Conservation (phyloP, 2,888 invertebrate species). For the Thyatira batis region DNA sequence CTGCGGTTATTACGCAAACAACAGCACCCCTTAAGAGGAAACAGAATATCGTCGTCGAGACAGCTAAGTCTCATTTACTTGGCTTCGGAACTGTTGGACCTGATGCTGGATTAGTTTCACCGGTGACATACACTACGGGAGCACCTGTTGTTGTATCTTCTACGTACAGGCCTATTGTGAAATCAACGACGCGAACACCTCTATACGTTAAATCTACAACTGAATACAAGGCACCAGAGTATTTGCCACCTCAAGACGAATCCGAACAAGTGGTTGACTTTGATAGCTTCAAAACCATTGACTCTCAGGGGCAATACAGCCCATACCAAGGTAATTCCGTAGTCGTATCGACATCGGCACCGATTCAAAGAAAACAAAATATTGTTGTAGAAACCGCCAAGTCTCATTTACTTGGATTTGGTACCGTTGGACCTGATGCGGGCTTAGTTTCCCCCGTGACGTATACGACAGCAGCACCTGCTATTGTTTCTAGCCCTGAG, state of each 20-base stretch:
- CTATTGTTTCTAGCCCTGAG: slow-evolving; percentile 47
- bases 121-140: slow-evolving; percentile 60
- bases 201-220: slow-evolving; percentile 51
- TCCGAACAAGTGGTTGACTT: slow-evolving; percentile 39
- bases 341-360: slow-evolving; percentile 37
- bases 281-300: slow-evolving; percentile 44
- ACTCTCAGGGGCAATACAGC: slow-evolving; percentile 37
- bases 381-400: slow-evolving; percentile 68
- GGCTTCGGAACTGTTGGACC: slow-evolving; percentile 75
- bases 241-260: slow-evolving; percentile 61
- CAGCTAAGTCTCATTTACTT: slow-evolving; percentile 67
- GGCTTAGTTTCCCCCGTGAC: slow-evolving; percentile 60
- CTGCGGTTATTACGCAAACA: slow-evolving; percentile 35
- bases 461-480: slow-evolving; percentile 61
- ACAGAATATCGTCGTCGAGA: slow-evolving; percentile 71
- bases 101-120: slow-evolving; percentile 67
- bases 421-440: slow-evolving; percentile 61
- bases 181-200: slow-evolving; percentile 44
- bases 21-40: slow-evolving; percentile 51
- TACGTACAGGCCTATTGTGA: slow-evolving; percentile 48
- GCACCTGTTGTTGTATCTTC: slow-evolving; percentile 51
- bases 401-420: slow-evolving; percentile 62
- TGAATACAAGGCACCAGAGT: slow-evolving; percentile 57
- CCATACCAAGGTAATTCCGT: slow-evolving; percentile 50
- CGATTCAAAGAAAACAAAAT: slow-evolving; percentile 57